A percentile compares a stretch with the other conserved stretches of the same genome.
These are phyloP conservation scores for Theristicus caerulescens DNA, from an alignment of 2,113 vertebrate genomes.

Conservation along the genomic window DNA sequence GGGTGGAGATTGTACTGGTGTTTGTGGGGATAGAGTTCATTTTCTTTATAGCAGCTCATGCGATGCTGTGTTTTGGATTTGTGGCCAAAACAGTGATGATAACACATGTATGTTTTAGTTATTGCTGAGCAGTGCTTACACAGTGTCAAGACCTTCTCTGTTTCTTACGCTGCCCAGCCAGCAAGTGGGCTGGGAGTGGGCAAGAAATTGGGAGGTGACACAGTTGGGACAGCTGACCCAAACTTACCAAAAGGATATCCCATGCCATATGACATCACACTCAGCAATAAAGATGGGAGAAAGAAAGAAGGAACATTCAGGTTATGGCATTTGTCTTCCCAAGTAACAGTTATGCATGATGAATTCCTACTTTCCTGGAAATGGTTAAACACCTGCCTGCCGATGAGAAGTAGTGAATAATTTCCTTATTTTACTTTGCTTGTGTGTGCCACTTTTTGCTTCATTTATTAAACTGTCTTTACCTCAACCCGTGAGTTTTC, in stretches of 20 bases:
- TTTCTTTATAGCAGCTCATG: neutral
- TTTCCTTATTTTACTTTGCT: neutral
- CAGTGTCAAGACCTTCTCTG: neutral
- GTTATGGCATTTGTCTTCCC: neutral
- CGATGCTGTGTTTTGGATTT: neutral
- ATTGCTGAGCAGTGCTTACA: neutral
- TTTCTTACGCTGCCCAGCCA: neutral
- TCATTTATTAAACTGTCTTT: neutral
- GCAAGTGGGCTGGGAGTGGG: rapidly evolving
- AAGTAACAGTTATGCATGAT: rapidly evolving
- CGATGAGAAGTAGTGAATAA: neutral
- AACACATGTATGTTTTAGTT: neutral
- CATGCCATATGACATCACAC: neutral
- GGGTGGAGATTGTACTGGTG: rapidly evolving
- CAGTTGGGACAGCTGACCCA: neutral
- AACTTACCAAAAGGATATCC: neutral
- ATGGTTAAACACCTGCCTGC: neutral
- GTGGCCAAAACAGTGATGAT: neutral
- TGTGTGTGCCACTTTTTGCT: neutral
- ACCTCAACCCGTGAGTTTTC: rapidly evolving
- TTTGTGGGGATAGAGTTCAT: neutral
- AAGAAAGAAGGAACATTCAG: neutral
- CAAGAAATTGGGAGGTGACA: neutral
- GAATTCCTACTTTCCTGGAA: neutral
- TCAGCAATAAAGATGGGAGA: neutral